phyloP scores from a whole-genome alignment of 2,888 invertebrate genomes.

The Watsonalla cultraria region DNA sequence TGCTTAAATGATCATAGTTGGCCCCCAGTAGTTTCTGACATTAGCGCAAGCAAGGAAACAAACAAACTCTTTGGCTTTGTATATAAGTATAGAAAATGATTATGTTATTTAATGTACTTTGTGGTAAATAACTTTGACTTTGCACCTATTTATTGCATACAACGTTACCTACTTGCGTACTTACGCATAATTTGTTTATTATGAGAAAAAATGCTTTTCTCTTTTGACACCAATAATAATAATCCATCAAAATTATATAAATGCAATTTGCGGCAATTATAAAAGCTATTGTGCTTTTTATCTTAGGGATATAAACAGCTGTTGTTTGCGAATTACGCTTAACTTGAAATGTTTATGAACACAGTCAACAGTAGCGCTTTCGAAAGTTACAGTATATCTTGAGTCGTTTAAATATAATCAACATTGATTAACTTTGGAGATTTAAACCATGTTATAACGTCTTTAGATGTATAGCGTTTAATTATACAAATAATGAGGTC shows the following conservation, averaged over 20 bases:
- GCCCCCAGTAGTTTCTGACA: no score
- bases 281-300: neutral
- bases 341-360: neutral
- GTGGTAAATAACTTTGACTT: no score
- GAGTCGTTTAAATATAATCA: neutral
- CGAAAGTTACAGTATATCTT: neutral
- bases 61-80: no score
- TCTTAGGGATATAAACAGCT: neutral
- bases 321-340: neutral
- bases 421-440: neutral
- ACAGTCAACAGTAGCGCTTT: neutral
- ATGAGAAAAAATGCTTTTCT: neutral
- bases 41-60: no score
- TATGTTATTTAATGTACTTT: no score
- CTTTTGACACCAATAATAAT: neutral
- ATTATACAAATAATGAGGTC: neutral
- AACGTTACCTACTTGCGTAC: no score
- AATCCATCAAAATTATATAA: neutral
- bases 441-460: neutral
- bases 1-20: no score
- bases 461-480: neutral
- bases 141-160: no score
- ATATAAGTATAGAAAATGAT: no score
- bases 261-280: neutral
- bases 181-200: no score